phyloP scores from a whole-genome alignment of 1,140 invertebrate genomes.

The Matsumurasca onukii region DNA sequence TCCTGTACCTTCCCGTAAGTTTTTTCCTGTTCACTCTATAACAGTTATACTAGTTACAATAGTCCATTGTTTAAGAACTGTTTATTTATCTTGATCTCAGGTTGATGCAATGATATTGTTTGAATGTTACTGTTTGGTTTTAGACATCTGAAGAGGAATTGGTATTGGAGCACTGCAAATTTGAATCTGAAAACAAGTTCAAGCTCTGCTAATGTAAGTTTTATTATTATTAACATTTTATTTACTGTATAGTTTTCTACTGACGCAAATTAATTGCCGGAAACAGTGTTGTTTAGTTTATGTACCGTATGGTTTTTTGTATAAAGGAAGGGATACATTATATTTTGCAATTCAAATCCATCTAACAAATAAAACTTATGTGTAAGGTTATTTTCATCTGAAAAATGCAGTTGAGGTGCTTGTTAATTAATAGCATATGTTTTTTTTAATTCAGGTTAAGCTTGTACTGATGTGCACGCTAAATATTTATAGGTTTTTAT shows the following conservation, averaged over 20 bases:
- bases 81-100: neutral
- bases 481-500: too few species aligned
- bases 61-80: neutral
- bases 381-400: too few species aligned
- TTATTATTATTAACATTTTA: neutral
- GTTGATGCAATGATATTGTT: too few species aligned
- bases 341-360: too few species aligned
- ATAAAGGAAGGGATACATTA: too few species aligned
- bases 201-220: neutral
- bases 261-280: neutral
- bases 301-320: too few species aligned
- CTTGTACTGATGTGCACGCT: too few species aligned
- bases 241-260: neutral
- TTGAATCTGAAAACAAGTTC: neutral
- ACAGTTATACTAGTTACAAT: neutral
- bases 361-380: too few species aligned
- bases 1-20: conserved; percentile 62
- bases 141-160: conserved; percentile 15
- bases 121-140: too few species aligned
- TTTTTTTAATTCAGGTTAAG: too few species aligned
- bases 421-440: too few species aligned
- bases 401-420: too few species aligned
- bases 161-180: conserved; percentile 13
- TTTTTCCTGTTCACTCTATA: neutral
- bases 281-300: neutral